Base-by-base conservation (phyloP, 1,140 invertebrate species). In the Temnothorax longispinosus region DNA sequence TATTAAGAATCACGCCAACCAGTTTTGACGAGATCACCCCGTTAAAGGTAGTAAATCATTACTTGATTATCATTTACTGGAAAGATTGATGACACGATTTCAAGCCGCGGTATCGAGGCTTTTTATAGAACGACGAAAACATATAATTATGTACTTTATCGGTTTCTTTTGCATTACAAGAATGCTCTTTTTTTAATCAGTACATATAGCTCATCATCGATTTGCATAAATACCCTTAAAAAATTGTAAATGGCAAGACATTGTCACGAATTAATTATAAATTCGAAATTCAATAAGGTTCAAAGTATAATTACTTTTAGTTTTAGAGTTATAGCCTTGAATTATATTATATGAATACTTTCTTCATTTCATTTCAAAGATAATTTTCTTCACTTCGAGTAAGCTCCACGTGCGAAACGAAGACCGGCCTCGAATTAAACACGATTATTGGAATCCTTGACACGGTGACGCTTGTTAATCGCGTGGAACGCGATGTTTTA, bases 401-500 rank as follows among this genome's bases (percentile, higher is more conserved):
- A 85, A 85, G 27, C 67, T 75, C 32, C 27, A 27, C 27, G 27
- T 27, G 64, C 62, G 88, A 82, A 78, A 88, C 86, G 62, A 82
- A 72, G 74, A 56, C 50, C 65, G 89, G n/a, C 90, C 89, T 91
- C 82, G 87, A 88, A 88, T 91, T 88, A 90, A 64, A 88, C 72
- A 56, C 64, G 64, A 90, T 90, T 62, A 80, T 54, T 52, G 47
- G 47, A 72, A 32, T 62, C 54, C 54, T 82, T 54, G 50, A 71
- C 64, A 58, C n/a, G 44, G 2, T 50, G 62, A 86, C 15, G 32
- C 15, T 60, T 56, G 41, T 86, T 52, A 60, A 52, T 76, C 44
- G 69, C 65, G 7, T 56, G 35, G 10, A 18, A 52, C 21, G 35
- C 21, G 35, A 21, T 38, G 58, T 75, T 80, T 90, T 86, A 86